These are phyloP conservation scores for Elysia crispata DNA, from an alignment of 2,888 invertebrate species.

Conservation along the genomic window DNA sequence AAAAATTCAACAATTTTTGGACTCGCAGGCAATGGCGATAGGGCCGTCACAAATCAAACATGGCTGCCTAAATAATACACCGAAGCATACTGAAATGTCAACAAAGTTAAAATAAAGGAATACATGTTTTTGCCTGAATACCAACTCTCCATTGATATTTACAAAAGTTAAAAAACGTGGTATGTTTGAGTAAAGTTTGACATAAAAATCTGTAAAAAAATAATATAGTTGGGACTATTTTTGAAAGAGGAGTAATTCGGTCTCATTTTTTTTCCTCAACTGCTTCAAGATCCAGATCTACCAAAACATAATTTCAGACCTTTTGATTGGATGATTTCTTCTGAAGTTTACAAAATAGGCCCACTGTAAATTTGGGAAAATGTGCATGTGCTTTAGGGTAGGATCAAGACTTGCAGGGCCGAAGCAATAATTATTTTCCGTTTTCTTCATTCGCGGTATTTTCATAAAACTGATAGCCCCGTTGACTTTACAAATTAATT, in stretches of 20 bases:
- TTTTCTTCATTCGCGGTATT: too few species aligned
- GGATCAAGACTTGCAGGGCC: too few species aligned
- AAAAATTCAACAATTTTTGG: conserved; percentile 43
- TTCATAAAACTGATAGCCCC: too few species aligned
- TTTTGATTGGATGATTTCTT: too few species aligned
- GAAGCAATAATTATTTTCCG: too few species aligned
- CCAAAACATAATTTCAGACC: too few species aligned
- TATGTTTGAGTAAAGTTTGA: background rate
- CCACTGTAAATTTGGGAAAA: too few species aligned
- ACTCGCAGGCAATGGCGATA: conserved; percentile 38
- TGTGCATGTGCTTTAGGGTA: too few species aligned
- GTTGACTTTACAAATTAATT: too few species aligned
- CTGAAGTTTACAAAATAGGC: too few species aligned
- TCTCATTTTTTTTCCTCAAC: background rate
- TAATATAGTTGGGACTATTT: conserved; percentile 29
- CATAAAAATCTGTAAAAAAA: background rate
- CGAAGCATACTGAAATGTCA: conserved; percentile 22
- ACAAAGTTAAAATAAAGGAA: conserved; percentile 20
- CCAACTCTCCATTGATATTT: background rate
- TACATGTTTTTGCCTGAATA: background rate
- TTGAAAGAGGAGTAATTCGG: background rate
- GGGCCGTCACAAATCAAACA: conserved; percentile 47
- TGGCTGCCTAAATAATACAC: conserved; percentile 49
- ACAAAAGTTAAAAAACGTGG: background rate
- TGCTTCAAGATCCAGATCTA: too few species aligned